Conservation (phyloP, 2,113 vertebrate genomes). For the Rhinopithecus roxellana region DNA sequence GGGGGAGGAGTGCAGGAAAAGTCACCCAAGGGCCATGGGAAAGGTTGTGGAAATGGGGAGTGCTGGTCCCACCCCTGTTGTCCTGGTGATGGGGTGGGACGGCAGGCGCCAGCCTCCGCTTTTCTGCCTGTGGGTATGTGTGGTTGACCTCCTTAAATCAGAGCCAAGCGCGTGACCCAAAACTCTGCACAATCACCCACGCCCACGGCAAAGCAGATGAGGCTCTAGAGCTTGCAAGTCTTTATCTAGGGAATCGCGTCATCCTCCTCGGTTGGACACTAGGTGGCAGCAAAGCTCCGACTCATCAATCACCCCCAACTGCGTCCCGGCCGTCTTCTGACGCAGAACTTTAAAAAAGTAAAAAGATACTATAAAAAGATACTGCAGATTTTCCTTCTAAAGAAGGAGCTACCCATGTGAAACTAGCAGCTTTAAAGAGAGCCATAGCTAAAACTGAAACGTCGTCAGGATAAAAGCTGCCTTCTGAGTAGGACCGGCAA, state of each 20-base stretch:
- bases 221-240: too few species aligned
- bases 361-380: too few species aligned
- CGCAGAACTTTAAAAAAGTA: background rate
- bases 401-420: background rate
- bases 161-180: background rate
- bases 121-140: background rate
- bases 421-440: background rate
- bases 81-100: background rate
- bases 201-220: rapidly evolving
- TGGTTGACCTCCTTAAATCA: background rate
- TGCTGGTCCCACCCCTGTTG: background rate
- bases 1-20: background rate
- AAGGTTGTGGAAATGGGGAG: background rate
- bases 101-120: too few species aligned
- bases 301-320: background rate
- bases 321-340: background rate
- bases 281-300: conserved; percentile 63
- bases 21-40: background rate
- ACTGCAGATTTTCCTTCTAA: conserved; percentile 23
- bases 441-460: background rate
- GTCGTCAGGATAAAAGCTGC: background rate
- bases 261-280: rapidly evolving
- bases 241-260: background rate
- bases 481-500: background rate
- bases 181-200: background rate